Evolutionary conservation across 2,797 vertebrate genomes (phyloP).

Genomic region (Ceryle rudis): DNA sequence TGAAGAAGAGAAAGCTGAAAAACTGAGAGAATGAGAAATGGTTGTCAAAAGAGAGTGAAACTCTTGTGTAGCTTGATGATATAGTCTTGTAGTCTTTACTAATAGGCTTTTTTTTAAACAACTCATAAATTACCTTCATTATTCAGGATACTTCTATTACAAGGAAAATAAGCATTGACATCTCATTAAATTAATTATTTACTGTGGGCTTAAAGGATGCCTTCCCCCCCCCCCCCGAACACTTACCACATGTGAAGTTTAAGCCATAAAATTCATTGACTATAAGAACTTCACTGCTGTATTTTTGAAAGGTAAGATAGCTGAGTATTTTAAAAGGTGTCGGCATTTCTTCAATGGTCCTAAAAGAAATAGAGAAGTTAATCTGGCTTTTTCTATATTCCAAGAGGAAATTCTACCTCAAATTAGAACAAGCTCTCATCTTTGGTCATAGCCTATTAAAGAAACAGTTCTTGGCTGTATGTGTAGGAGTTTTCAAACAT

Average conservation of each 20-base stretch:
- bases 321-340: conserved; percentile 88
- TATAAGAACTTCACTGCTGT: conserved; percentile 91
- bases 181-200: background rate
- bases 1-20: background rate
- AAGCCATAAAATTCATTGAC: conserved; percentile 93
- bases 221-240: background rate
- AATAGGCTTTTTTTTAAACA: background rate
- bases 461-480: background rate
- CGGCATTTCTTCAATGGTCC: conserved; percentile 90
- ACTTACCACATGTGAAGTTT: conserved; percentile 94
- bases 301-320: conserved; percentile 96
- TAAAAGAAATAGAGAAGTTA: conserved; percentile 72
- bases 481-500: background rate
- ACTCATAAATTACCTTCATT: background rate
- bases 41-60: background rate
- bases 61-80: background rate
- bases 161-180: background rate
- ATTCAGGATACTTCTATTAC: background rate
- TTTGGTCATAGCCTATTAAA: background rate
- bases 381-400: background rate
- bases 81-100: background rate
- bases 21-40: background rate
- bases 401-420: background rate
- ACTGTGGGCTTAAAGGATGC: background rate
- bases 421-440: background rate